Percentiles rank a stretch among this genome's conserved stretches.
Evolutionary conservation across 2,888 invertebrate species (phyloP).

Genomic region (Drosophila nigritarsus): DNA sequence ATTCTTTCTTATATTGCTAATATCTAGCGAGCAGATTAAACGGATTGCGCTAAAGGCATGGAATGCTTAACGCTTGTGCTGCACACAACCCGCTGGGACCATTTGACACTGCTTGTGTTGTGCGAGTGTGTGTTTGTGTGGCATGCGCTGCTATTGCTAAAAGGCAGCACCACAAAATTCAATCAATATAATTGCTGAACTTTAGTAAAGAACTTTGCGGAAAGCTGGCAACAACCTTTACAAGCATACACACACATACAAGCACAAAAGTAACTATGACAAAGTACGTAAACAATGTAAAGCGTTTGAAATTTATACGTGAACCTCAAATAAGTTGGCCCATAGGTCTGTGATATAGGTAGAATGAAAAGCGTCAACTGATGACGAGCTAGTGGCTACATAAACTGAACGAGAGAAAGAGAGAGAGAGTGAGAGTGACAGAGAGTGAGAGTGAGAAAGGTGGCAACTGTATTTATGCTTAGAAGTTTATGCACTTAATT

Average conservation of each 20-base stretch:
- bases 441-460: slow-evolving; percentile 12
- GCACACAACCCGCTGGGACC: slow-evolving; percentile 27
- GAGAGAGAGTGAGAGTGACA: background rate
- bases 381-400: slow-evolving; percentile 45
- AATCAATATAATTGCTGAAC: slow-evolving; percentile 78
- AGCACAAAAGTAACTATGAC: slow-evolving; percentile 51
- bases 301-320: slow-evolving; percentile 71
- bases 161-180: slow-evolving; percentile 67
- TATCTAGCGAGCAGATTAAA: slow-evolving; percentile 10
- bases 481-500: slow-evolving; percentile 77
- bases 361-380: slow-evolving; percentile 47
- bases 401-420: slow-evolving; percentile 11
- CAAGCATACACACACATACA: slow-evolving; percentile 1
- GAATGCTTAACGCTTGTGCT: slow-evolving; percentile 27
- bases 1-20: background rate
- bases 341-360: slow-evolving; percentile 31
- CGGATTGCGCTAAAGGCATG: slow-evolving; percentile 23
- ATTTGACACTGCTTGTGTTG: slow-evolving; percentile 18
- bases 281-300: slow-evolving; percentile 75
- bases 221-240: slow-evolving; percentile 20
- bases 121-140: slow-evolving; percentile 2
- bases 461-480: slow-evolving; percentile 59
- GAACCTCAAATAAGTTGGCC: slow-evolving; percentile 58
- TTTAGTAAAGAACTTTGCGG: slow-evolving; percentile 64
- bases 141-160: slow-evolving; percentile 16